Base-by-base conservation (phyloP, 2,888 invertebrate species). In the Eupeodes luniger region DNA sequence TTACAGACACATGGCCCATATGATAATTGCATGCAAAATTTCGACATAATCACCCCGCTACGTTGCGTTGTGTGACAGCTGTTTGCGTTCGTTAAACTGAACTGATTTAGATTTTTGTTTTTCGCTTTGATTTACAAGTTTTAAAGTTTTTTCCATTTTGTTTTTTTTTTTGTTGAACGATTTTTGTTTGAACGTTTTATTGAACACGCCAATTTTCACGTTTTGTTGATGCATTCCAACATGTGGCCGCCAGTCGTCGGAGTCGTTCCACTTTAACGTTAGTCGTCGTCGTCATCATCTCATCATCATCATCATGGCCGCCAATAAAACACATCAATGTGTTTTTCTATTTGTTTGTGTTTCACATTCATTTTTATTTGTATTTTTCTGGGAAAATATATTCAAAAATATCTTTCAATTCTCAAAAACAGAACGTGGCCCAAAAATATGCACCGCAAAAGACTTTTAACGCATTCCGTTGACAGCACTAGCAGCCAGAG, bases 201-300 rank as follows among this genome's bases (percentile, higher is more conserved):
- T 86, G 84, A 72, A 84, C 76, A 76, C 77, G 80, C 84, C 66
- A 87, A 87, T 87, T 88, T 85, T 70, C 81, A 81, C 85, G 87
- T 87, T 84, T 79, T 88, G 88, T 85, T 85, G 88, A 88, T 88
- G 88, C 88, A 88, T 88, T 88, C 88, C 88, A 81, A 88, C 88
- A 88, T 88, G 85, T 88, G 88, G 88, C 85, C 74, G 78, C 84
- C 88, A 88, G 81, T 85, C 85, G 88, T 81, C 81, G 85, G 59
- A 69, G 64, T 76, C 44, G 40, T 40, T 40, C 27, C 3, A 27
- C 27, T 27, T 27, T 27, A 27, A 27, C 74, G 78, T 81, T 85
- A 85, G 81, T 85, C 85, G 88, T 81, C 81, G 85, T 76, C 51
- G 66, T 53, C 66, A 44, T 53, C 67, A 19, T 51, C 16, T 57